Evolutionary conservation across 2,113 vertebrate genomes (phyloP), one percentile per base, ranked within the genome.

Genomic region (Muntiacus reevesi): DNA sequence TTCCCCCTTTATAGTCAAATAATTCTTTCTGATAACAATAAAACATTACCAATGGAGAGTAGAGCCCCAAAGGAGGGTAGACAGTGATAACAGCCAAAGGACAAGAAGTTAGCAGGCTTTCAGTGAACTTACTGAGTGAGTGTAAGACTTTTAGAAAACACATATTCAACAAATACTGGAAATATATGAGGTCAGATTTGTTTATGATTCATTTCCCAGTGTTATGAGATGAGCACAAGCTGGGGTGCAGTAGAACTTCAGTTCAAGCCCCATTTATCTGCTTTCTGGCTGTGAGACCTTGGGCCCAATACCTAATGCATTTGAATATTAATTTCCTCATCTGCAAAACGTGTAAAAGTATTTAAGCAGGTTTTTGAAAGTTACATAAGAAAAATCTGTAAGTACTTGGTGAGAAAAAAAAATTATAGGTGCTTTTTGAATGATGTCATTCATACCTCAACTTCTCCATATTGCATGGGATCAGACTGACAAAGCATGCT

Each of bases 241-340:
- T 47, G 19, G 62, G 74, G 25, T 62, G 40, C 13, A n/a, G 23
- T 27, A 84, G 23, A 91, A 11, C 2, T 40, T 78, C 82, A 25
- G 64, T 96, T 92, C 76, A 57, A 78, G 89, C 64, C 47, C 30
- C 14, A 27, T 92, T 59, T 89, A 43, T 89, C 2, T 5, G 16
- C 30, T 89, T 89, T 84, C 79, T 64, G 79, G 8, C 19, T 74
- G 1, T 84, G 54, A 94, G 67, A 86, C 14, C 47, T 93, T 93
- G 19, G 62, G 55, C 3, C 60, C 86, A 36, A 92, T 50, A 52
- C 19, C 4, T 74, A 83, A 76, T 54, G 21, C 19, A 67, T 97
- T 47, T 95, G 57, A 95, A 87, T 87, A 78, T 87, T 95, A 84
- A 94, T 94, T 90, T 91, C 45, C 57, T 93, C 50, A 87, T 87